phyloP scores from a whole-genome alignment of 2,888 invertebrate species.

The Teleogryllus oceanicus region DNA sequence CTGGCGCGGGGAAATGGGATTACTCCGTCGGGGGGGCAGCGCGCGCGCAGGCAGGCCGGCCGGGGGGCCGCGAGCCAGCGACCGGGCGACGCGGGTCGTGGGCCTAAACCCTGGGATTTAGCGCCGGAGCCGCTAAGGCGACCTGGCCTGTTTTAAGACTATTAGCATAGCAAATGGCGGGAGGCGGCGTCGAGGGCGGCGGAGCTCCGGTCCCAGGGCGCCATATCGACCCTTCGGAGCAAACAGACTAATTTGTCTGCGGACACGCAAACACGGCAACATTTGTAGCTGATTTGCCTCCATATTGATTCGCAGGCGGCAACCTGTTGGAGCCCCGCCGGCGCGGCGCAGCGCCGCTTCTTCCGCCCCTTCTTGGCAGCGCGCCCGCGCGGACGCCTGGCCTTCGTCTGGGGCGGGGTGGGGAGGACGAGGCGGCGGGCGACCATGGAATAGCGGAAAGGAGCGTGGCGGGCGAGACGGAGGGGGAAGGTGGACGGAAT shows the following conservation, averaged over 20 bases:
- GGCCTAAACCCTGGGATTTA: neutral
- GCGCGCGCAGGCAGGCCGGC: neutral
- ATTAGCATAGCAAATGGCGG: neutral
- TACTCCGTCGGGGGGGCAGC: neutral
- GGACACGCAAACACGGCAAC: neutral
- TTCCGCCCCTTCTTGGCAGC: too few relatives aligned
- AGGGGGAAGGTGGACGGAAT: too few relatives aligned
- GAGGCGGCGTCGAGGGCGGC: neutral
- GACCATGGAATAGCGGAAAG: too few relatives aligned
- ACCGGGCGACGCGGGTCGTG: neutral
- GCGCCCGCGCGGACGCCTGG: too few relatives aligned
- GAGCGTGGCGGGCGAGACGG: too few relatives aligned
- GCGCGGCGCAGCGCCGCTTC: too few relatives aligned
- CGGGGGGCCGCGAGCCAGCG: neutral
- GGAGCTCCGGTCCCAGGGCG: neutral
- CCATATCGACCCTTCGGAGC: neutral
- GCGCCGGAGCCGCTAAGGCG: neutral
- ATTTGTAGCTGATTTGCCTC: neutral
- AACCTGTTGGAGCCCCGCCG: neutral
- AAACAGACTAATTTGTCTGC: neutral
- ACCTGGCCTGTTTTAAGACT: neutral
- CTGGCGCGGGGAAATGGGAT: neutral
- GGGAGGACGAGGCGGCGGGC: too few relatives aligned
- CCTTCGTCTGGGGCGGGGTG: too few relatives aligned
- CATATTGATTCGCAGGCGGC: neutral